These are phyloP conservation scores for Agapostemon virescens DNA, from an alignment of 2,888 invertebrate species.

Conservation along the genomic window DNA sequence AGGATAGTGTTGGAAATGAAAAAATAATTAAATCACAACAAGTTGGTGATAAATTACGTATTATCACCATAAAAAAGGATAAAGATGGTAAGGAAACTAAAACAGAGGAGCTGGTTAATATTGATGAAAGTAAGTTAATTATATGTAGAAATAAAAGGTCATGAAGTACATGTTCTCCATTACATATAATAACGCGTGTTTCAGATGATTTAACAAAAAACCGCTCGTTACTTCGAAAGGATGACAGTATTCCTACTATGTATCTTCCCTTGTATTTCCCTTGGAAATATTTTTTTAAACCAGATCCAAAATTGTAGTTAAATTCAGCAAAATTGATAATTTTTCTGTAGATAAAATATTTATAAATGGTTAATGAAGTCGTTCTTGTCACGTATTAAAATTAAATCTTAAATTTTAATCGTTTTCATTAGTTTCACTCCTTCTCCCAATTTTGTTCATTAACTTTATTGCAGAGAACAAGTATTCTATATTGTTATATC, in stretches of 20 bases:
- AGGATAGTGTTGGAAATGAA: slow-evolving; percentile 83
- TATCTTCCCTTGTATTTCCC: slow-evolving; percentile 62
- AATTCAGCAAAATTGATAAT: slow-evolving; percentile 18
- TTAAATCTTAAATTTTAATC: background rate
- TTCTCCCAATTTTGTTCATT: background rate
- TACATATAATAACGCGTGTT: slow-evolving; percentile 38
- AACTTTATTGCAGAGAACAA: background rate
- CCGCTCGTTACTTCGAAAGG: slow-evolving; percentile 58
- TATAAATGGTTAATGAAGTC: slow-evolving; percentile 1
- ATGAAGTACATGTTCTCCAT: background rate
- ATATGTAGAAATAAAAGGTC: background rate
- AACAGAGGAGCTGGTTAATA: slow-evolving; percentile 75
- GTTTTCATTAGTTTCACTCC: background rate
- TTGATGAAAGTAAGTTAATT: slow-evolving; percentile 73
- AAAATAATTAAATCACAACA: slow-evolving; percentile 82
- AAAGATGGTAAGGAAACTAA: slow-evolving; percentile 75
- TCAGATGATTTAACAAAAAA: slow-evolving; percentile 69
- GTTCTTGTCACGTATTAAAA: background rate
- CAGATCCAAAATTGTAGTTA: slow-evolving; percentile 74
- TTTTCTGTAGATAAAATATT: background rate
- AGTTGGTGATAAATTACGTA: slow-evolving; percentile 75
- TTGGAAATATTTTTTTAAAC: slow-evolving; percentile 76
- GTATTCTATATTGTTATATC: background rate
- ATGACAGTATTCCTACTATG: background rate
- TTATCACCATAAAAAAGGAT: slow-evolving; percentile 72